These are phyloP conservation scores for Amblyopsis hoosieri DNA, from an alignment of 2,797 vertebrate species.

Conservation along the genomic window DNA sequence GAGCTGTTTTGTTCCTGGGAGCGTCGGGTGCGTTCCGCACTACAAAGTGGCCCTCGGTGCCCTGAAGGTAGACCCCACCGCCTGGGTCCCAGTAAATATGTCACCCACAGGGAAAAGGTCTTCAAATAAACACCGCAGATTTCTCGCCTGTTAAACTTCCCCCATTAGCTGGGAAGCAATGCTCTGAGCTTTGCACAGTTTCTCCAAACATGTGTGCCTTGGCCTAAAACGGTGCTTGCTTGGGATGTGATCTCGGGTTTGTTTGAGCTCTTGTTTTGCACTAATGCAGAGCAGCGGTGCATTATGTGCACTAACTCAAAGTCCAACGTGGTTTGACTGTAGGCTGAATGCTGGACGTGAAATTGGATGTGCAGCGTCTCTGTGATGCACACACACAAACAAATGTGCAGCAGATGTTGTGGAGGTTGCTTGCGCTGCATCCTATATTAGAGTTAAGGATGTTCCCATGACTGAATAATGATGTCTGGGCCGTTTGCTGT, in stretches of 20 bases:
- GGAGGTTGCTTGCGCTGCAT: constrained; percentile 14
- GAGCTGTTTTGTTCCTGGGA: constrained; percentile 67
- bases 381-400: constrained; percentile 23
- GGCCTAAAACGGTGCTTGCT: constrained; percentile 43
- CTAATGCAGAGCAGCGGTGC: constrained; percentile 40
- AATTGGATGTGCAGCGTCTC: constrained; percentile 24
- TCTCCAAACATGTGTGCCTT: constrained; percentile 53
- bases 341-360: constrained; percentile 44
- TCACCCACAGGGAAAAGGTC: constrained; percentile 55
- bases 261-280: constrained; percentile 13
- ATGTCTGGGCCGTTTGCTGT: neutral
- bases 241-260: constrained; percentile 32
- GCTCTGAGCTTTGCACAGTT: constrained; percentile 63
- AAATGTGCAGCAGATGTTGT: constrained; percentile 15
- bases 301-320: constrained; percentile 45
- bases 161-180: constrained; percentile 48
- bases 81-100: constrained; percentile 63
- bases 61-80: constrained; percentile 63
- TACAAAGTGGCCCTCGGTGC: constrained; percentile 65
- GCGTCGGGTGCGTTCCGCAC: constrained; percentile 48
- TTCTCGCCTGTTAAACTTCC: constrained; percentile 43
- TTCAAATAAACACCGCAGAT: constrained; percentile 47
- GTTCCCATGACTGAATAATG: constrained; percentile 16
- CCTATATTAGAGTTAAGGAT: constrained; percentile 3
- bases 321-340: constrained; percentile 32